Conservation (phyloP, 1,140 invertebrate species). For the Macrosteles quadrilineatus region DNA sequence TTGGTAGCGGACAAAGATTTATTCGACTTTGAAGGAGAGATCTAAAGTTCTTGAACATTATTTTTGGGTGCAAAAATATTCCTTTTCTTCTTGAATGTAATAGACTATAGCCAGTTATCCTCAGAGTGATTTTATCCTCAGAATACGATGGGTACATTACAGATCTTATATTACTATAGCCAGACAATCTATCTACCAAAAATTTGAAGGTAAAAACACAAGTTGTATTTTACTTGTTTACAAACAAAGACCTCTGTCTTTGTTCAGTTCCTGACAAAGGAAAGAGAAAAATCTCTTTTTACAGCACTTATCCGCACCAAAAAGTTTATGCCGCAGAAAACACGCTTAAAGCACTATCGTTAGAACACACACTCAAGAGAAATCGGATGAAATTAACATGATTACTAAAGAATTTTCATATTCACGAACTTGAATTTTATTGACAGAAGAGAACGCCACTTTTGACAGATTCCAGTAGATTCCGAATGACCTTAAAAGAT, state of each 20-base stretch:
- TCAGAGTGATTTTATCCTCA: constrained; percentile 38
- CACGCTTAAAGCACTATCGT: not conserved
- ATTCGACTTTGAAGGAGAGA: constrained; percentile 43
- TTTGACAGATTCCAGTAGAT: constrained; percentile 8
- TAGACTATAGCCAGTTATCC: constrained; percentile 51
- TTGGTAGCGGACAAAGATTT: constrained; percentile 8
- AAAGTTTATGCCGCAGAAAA: not conserved
- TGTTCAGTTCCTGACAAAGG: constrained; percentile 12
- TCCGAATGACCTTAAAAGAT: constrained; percentile 7
- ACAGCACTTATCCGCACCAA: not conserved
- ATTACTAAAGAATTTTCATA: constrained; percentile 11
- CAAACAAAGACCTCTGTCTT: constrained; percentile 2
- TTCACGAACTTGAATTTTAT: not conserved
- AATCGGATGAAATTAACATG: not conserved
- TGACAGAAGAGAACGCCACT: constrained; percentile 17
- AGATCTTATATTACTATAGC: constrained; percentile 9
- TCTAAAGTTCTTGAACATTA: constrained; percentile 73
- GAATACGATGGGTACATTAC: constrained; percentile 40
- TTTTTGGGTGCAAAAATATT: constrained; percentile 78
- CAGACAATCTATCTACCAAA: not conserved
- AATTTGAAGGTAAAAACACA: not conserved
- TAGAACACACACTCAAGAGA: constrained; percentile 9
- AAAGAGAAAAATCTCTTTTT: not conserved
- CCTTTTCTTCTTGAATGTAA: constrained; percentile 73
- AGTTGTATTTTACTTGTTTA: constrained; percentile 3